Conservation (phyloP, 2,113 vertebrate species). For the Cyprinus carpio region DNA sequence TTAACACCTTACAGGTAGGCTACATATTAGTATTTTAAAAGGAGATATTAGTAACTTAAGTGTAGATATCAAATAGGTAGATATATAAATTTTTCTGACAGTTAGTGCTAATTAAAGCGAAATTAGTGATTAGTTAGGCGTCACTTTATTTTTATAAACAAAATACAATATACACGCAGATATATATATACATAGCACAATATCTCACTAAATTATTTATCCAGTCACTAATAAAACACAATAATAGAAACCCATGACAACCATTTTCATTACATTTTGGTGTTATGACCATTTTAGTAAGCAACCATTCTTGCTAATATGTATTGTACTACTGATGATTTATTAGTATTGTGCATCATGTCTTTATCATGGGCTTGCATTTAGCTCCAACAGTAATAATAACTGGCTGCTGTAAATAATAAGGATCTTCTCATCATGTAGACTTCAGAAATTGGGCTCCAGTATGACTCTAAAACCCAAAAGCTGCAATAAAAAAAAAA, state of each 20-base stretch:
- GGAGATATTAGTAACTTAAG: background rate
- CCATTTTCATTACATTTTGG: background rate
- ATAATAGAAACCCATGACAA: background rate
- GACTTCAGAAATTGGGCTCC: background rate
- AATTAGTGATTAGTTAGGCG: background rate
- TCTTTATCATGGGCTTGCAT: background rate
- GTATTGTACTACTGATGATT: background rate
- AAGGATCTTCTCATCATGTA: background rate
- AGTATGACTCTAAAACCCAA: background rate
- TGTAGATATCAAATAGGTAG: background rate
- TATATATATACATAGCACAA: background rate
- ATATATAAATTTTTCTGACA: background rate
- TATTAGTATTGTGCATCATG: background rate
- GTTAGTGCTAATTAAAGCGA: background rate
- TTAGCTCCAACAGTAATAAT: background rate
- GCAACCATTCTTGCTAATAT: background rate
- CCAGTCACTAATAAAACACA: background rate
- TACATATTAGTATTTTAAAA: background rate
- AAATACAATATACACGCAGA: background rate
- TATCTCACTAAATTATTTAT: background rate
- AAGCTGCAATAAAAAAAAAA: background rate
- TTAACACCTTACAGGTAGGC: background rate
- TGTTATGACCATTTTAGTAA: background rate
- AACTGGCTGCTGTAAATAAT: background rate
- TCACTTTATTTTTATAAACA: background rate